A percentile compares a stretch with the other conserved stretches of the same genome.
Conservation (phyloP, 1,140 invertebrate genomes). For the Proctacanthus coquilletti region DNA sequence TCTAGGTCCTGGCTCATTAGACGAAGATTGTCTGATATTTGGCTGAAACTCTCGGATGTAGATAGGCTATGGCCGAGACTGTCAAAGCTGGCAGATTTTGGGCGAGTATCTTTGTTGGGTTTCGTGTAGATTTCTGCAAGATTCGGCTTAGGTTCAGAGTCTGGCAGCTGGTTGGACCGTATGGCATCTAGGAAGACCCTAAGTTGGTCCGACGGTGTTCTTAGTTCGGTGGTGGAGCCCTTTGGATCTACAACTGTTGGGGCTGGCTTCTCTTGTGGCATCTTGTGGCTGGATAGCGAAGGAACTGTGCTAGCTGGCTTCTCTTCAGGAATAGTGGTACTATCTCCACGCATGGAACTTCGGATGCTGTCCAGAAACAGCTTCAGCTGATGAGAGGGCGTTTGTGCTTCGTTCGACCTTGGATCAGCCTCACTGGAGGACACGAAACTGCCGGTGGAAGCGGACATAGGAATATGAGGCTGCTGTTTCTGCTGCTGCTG, state of each 20-base stretch:
- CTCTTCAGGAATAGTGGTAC: constrained; percentile 15
- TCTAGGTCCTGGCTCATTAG: constrained; percentile 29
- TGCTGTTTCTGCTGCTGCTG: constrained; percentile 3
- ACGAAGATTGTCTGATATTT: constrained; percentile 27
- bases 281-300: constrained; percentile 3
- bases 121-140: no score
- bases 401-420: constrained; percentile 14
- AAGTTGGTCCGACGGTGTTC: constrained; percentile 28
- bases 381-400: constrained; percentile 23
- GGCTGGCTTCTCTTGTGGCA: constrained; percentile 2
- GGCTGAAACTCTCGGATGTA: constrained; percentile 27
- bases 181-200: constrained; percentile 28
- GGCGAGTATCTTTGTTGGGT: not conserved
- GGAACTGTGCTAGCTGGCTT: constrained; percentile 1
- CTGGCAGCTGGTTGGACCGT: constrained; percentile 28
- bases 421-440: constrained; percentile 9
- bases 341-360: constrained; percentile 27
- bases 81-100: constrained; percentile 5
- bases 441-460: constrained; percentile 16
- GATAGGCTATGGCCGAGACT: constrained; percentile 19
- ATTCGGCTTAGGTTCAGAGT: constrained; percentile 25
- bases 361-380: constrained; percentile 27
- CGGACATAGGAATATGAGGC: constrained; percentile 3
- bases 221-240: constrained; percentile 6
- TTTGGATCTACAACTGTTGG: not conserved